Conservation (phyloP, 2,113 vertebrate species). For the Fregata magnificens region DNA sequence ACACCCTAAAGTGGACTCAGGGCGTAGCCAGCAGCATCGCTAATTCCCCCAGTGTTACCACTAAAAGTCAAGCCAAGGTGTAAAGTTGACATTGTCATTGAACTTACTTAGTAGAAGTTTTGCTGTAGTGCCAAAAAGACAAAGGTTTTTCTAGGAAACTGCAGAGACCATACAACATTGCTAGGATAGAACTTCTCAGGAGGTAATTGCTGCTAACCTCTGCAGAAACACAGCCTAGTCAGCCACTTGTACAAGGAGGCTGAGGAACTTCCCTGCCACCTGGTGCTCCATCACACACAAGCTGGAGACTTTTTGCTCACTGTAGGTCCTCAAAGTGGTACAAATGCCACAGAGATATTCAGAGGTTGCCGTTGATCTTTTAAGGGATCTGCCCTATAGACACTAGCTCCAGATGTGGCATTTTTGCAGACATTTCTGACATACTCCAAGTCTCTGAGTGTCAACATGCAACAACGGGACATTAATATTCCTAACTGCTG, state of each 20-base stretch:
- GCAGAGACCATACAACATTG: not conserved
- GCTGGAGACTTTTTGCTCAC: not conserved
- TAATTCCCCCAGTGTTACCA: not conserved
- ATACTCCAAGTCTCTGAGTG: rapidly evolving
- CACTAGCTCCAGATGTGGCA: not conserved
- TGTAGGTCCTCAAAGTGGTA: not conserved
- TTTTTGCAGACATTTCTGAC: not conserved
- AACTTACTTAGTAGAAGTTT: not conserved
- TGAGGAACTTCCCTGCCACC: not conserved
- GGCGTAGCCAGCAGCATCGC: not conserved
- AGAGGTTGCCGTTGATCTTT: not conserved
- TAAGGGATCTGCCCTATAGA: not conserved
- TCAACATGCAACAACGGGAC: not conserved
- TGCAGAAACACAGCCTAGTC: not conserved
- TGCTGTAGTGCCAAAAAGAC: not conserved
- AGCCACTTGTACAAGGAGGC: not conserved
- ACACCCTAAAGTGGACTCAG: not conserved
- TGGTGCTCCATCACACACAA: not conserved
- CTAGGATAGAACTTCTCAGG: not conserved
- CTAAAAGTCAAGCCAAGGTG: not conserved
- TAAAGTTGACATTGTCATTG: not conserved
- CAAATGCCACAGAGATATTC: not conserved
- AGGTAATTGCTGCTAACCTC: not conserved
- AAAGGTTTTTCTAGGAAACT: not conserved
- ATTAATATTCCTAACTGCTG: not conserved